phyloP scores from a whole-genome alignment of 2,888 invertebrate species.

The Chalcis sispes region DNA sequence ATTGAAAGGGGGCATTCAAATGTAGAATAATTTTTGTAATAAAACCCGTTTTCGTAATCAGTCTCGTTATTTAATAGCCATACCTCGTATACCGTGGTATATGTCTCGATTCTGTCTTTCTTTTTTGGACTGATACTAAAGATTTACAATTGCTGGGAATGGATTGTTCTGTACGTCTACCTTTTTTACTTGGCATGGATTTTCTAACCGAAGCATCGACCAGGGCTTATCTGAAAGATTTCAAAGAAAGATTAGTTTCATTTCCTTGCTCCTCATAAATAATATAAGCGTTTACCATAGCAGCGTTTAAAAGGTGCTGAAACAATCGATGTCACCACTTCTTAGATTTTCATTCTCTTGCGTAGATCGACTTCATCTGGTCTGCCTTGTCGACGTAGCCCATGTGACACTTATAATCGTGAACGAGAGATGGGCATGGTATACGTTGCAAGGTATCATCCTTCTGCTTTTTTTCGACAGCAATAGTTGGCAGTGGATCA shows the following conservation, averaged over 20 bases:
- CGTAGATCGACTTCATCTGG: slow-evolving; percentile 41
- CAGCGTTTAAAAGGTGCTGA: slow-evolving; percentile 47
- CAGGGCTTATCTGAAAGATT: background rate
- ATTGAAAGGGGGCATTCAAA: too few species aligned
- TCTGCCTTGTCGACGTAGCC: slow-evolving; percentile 52
- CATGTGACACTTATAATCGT: slow-evolving; percentile 42
- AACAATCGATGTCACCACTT: slow-evolving; percentile 56
- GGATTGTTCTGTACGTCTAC: background rate
- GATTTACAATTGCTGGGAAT: background rate
- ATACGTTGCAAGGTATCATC: background rate
- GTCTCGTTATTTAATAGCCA: too few species aligned
- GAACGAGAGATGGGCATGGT: background rate
- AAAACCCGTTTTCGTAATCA: too few species aligned
- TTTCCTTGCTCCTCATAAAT: background rate
- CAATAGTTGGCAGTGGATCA: slow-evolving; percentile 54
- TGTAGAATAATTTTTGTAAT: too few species aligned
- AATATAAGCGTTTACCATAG: background rate
- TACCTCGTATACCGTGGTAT: slow-evolving; percentile 5
- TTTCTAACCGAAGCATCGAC: background rate
- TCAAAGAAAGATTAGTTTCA: background rate
- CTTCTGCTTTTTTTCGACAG: background rate
- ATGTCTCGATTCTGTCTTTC: background rate
- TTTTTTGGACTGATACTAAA: background rate
- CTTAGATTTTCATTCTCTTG: slow-evolving; percentile 44
- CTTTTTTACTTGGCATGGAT: background rate